These are phyloP conservation scores for Cardiocondyla obscurior DNA, from an alignment of 1,140 invertebrate genomes.

Conservation along the genomic window DNA sequence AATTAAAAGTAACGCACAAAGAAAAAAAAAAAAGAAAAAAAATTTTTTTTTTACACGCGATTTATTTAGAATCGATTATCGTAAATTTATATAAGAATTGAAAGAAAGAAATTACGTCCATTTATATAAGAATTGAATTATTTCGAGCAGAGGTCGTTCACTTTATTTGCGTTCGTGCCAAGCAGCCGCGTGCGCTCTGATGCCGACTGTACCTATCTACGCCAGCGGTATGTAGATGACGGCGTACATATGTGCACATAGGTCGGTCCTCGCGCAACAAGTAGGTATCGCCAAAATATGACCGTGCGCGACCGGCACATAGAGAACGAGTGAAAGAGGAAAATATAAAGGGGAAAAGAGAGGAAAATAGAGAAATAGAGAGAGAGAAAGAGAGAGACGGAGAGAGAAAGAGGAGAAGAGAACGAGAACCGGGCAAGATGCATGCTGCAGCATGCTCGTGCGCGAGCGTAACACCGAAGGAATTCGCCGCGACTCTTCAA, in stretches of 20 bases:
- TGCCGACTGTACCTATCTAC: conserved; percentile 55
- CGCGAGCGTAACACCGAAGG: conserved; percentile 35
- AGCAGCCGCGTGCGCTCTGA: conserved; percentile 44
- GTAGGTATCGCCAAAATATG: conserved; percentile 81
- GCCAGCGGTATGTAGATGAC: conserved; percentile 59
- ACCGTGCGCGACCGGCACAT: conserved; percentile 61
- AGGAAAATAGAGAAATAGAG: background rate
- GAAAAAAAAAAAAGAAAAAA: too few species aligned
- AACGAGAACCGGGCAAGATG: background rate
- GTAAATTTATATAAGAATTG: conserved; percentile 6
- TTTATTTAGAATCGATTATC: conserved; percentile 14
- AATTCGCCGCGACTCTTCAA: conserved; percentile 34
- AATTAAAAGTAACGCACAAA: conserved; percentile 51
- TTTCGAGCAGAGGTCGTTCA: conserved; percentile 66
- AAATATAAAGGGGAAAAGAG: background rate
- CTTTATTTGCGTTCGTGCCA: conserved; percentile 65
- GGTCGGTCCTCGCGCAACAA: conserved; percentile 77
- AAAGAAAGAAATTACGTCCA: too few species aligned
- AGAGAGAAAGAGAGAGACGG: conserved; percentile 3
- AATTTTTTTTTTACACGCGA: conserved; percentile 36
- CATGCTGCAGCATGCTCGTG: background rate
- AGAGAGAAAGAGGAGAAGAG: background rate
- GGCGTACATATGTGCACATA: conserved; percentile 60
- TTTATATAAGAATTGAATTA: too few species aligned
- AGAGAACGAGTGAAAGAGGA: conserved; percentile 23